Percentiles rank a stretch among this genome's conserved stretches.
These are phyloP conservation scores for Dioctria linearis DNA, from an alignment of 2,888 invertebrate genomes.

Conservation along the genomic window DNA sequence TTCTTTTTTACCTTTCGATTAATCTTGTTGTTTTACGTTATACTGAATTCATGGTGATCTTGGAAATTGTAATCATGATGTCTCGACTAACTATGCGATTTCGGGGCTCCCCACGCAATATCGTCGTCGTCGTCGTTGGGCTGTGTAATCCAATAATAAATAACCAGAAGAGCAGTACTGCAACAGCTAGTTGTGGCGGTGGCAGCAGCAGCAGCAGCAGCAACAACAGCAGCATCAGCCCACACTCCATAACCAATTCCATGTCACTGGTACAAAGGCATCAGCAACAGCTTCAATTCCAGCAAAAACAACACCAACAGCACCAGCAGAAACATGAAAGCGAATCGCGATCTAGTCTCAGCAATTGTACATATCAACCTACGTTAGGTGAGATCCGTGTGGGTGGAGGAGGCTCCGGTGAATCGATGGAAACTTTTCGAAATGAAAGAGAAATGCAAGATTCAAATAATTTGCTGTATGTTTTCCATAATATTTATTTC, in stretches of 20 bases:
- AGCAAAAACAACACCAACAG: slow-evolving; percentile 58
- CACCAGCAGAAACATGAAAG: slow-evolving; percentile 61
- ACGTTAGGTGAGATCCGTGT: slow-evolving; percentile 42
- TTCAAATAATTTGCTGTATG: slow-evolving; percentile 46
- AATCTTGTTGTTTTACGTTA: background rate
- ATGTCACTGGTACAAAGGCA: slow-evolving; percentile 43
- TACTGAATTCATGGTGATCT: slow-evolving; percentile 7
- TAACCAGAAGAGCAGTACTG: slow-evolving; percentile 53
- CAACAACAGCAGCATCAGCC: slow-evolving; percentile 48
- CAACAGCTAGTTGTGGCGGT: slow-evolving; percentile 34
- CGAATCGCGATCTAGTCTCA: slow-evolving; percentile 60
- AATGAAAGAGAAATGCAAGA: slow-evolving; percentile 52
- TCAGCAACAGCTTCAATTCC: slow-evolving; percentile 56
- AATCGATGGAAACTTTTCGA: slow-evolving; percentile 21
- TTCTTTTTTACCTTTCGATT: slow-evolving; percentile 8
- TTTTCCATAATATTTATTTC: slow-evolving; percentile 11
- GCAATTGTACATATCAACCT: slow-evolving; percentile 42
- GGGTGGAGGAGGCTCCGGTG: slow-evolving; percentile 41
- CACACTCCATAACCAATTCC: slow-evolving; percentile 53
- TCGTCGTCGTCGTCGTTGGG: background rate
- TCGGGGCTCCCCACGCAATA: background rate
- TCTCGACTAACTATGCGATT: background rate
- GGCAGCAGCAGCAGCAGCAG: slow-evolving; percentile 50
- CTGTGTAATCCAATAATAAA: slow-evolving; percentile 24
- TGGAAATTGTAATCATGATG: slow-evolving; percentile 4